These are phyloP conservation scores for Dreissena rostriformis DNA, from an alignment of 1,140 invertebrate genomes.

Conservation along the genomic window DNA sequence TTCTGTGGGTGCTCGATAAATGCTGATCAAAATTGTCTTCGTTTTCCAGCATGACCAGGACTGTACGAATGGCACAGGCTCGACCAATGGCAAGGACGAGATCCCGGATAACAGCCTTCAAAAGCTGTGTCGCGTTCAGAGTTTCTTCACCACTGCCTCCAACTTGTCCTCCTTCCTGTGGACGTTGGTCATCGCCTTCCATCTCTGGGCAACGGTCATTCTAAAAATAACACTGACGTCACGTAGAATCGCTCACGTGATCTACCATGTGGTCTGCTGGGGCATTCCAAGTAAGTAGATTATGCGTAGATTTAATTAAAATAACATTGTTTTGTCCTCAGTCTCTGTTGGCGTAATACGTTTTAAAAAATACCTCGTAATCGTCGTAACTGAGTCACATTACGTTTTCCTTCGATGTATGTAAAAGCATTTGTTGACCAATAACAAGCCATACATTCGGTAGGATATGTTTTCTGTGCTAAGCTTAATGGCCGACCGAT, in stretches of 20 bases:
- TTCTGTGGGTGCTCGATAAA: neutral
- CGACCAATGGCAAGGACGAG: neutral
- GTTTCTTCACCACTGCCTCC: slow-evolving; percentile 45
- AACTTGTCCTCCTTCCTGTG: slow-evolving; percentile 46
- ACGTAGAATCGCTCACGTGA: neutral
- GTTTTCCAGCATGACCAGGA: neutral
- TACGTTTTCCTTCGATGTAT: too few relatives aligned
- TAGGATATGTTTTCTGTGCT: too few relatives aligned
- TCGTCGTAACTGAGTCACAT: too few relatives aligned
- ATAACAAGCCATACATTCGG: too few relatives aligned
- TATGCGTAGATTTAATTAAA: neutral
- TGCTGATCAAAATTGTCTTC: neutral
- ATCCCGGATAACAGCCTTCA: too few relatives aligned
- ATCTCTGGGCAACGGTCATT: slow-evolving; percentile 35
- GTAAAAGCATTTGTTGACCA: too few relatives aligned
- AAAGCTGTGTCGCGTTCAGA: slow-evolving; percentile 24
- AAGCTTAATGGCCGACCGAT: too few relatives aligned
- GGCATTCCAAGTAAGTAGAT: slow-evolving; percentile 26
- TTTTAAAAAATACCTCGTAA: neutral
- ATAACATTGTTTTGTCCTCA: neutral
- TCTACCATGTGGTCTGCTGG: slow-evolving; percentile 44
- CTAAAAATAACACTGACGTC: neutral
- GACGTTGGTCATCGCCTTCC: slow-evolving; percentile 38
- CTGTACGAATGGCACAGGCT: neutral
- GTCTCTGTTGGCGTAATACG: neutral